phyloP scores from a whole-genome alignment of 2,797 vertebrate genomes.

The Pseudomugil gertrudae region DNA sequence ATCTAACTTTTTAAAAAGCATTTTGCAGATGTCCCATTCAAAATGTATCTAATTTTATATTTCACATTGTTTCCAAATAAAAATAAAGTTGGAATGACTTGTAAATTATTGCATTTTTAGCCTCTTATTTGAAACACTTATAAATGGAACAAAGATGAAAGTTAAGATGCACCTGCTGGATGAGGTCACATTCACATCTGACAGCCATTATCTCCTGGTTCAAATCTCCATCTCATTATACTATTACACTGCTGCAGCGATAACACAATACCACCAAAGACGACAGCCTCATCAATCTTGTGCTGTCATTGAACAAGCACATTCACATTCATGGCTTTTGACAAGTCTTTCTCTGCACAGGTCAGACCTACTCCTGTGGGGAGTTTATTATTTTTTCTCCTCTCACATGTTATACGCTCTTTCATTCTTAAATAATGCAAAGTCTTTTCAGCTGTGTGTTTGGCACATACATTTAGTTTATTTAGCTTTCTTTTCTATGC shows the following conservation, averaged over 20 bases:
- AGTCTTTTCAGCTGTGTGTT: slow-evolving; percentile 62
- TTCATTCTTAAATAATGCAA: slow-evolving; percentile 76
- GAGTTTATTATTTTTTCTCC: slow-evolving; percentile 75
- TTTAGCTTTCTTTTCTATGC: slow-evolving; percentile 72
- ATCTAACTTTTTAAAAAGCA: no score
- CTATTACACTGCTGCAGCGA: slow-evolving; percentile 54
- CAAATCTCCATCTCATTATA: slow-evolving; percentile 49
- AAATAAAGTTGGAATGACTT: not conserved
- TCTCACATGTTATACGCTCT: slow-evolving; percentile 61
- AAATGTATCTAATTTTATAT: not conserved
- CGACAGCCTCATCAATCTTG: slow-evolving; percentile 76
- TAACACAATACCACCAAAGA: slow-evolving; percentile 67
- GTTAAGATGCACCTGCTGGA: slow-evolving; percentile 60
- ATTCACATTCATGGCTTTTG: slow-evolving; percentile 38
- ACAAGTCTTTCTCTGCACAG: slow-evolving; percentile 42
- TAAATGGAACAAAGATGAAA: not conserved
- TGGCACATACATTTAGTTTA: slow-evolving; percentile 63
- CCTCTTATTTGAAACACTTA: not conserved
- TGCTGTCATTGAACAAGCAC: slow-evolving; percentile 60
- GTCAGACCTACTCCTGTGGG: slow-evolving; percentile 49
- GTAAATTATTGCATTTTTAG: not conserved
- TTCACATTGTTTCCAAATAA: not conserved
- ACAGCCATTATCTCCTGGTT: slow-evolving; percentile 61
- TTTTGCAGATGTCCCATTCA: no score
- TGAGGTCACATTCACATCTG: slow-evolving; percentile 57